A percentile compares a stretch with the other conserved stretches of the same genome.
phyloP scores from a whole-genome alignment of 2,797 vertebrate genomes.

The Scyliorhinus canicula region DNA sequence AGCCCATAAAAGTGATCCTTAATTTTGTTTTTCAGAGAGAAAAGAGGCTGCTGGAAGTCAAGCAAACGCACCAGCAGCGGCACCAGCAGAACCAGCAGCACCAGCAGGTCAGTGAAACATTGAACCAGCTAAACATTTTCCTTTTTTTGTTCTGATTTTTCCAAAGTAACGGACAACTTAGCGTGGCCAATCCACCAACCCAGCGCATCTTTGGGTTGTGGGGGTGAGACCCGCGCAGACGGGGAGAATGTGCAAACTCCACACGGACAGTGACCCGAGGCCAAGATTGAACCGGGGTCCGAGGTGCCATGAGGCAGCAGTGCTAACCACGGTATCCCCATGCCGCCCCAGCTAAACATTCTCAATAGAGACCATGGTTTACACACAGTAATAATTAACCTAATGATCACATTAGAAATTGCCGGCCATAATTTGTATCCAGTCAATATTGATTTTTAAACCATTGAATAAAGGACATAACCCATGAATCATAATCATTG shows the following conservation, averaged over 20 bases:
- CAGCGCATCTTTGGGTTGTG: too few relatives aligned
- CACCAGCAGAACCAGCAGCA: neutral
- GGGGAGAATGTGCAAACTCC: too few relatives aligned
- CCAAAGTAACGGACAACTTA: too few relatives aligned
- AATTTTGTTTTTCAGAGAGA: slow-evolving; percentile 53
- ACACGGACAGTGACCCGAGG: too few relatives aligned
- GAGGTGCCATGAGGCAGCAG: too few relatives aligned
- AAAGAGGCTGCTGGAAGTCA: slow-evolving; percentile 43
- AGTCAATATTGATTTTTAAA: neutral
- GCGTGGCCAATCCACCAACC: too few relatives aligned
- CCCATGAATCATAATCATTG: too few relatives aligned
- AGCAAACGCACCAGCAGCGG: neutral
- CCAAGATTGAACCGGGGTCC: too few relatives aligned
- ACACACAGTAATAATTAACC: neutral
- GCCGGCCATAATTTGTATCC: neutral
- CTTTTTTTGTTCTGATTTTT: too few relatives aligned
- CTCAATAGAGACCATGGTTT: neutral
- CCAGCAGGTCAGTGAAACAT: neutral
- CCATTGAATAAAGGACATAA: too few relatives aligned
- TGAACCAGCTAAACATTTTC: neutral
- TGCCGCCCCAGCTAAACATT: neutral
- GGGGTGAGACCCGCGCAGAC: too few relatives aligned
- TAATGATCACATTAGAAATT: neutral
- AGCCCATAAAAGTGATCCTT: neutral
- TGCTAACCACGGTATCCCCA: too few relatives aligned